Evolutionary conservation across 2,113 vertebrate species (phyloP).

Genomic region (Caloenas nicobarica): DNA sequence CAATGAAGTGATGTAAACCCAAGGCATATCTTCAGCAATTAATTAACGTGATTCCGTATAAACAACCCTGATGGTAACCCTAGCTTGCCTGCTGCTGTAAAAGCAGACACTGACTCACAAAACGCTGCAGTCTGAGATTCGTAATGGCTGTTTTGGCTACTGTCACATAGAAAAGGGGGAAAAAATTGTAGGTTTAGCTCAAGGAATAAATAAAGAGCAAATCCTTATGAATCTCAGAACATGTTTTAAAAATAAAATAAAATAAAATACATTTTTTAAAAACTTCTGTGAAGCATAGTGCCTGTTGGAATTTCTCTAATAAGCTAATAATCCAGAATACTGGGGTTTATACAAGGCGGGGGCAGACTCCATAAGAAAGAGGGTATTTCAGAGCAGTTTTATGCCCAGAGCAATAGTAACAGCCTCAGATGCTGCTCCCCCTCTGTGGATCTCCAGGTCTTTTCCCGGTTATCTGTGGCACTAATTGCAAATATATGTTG

Average conservation of each 20-base stretch:
- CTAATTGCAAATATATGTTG: neutral
- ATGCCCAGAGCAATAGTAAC: neutral
- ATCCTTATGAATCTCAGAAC: neutral
- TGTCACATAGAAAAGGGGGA: neutral
- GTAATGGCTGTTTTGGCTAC: neutral
- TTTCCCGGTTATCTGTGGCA: neutral
- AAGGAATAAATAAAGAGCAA: neutral
- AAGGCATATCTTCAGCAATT: neutral
- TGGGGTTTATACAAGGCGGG: neutral
- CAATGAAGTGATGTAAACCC: neutral
- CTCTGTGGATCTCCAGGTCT: neutral
- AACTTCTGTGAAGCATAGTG: neutral
- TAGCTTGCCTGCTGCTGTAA: neutral
- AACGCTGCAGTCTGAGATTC: neutral
- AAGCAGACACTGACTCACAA: neutral
- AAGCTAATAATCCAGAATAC: neutral
- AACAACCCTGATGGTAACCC: neutral
- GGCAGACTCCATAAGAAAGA: neutral
- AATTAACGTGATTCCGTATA: neutral
- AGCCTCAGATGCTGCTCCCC: neutral
- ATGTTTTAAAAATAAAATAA: neutral
- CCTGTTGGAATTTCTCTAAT: neutral
- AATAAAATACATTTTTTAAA: neutral
- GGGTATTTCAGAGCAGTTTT: neutral
- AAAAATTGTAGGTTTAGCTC: neutral